phyloP scores from a whole-genome alignment of 2,888 invertebrate species.

The Terebella lapidaria region DNA sequence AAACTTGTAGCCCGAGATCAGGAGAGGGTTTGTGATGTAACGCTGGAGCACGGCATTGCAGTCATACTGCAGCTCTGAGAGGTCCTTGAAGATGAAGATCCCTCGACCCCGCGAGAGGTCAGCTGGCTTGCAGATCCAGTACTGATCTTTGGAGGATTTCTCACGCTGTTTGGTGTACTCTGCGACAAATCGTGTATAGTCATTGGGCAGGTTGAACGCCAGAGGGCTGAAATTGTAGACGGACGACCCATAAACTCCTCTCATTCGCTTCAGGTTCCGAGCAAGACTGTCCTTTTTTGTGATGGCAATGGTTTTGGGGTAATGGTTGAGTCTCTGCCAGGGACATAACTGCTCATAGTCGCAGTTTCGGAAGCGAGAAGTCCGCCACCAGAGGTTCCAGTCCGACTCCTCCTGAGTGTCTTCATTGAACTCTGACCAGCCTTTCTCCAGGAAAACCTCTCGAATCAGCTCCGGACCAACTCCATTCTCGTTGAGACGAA shows the following conservation, averaged over 20 bases:
- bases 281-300: constrained; percentile 78
- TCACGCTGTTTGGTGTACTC: constrained; percentile 59
- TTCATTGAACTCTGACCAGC: constrained; percentile 70
- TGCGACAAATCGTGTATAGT: constrained; percentile 77
- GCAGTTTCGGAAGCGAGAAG: constrained; percentile 65
- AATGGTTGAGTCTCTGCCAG: constrained; percentile 65
- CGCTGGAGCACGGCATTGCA: constrained; percentile 75
- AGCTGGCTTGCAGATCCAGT: constrained; percentile 83
- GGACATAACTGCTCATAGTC: constrained; percentile 40
- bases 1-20: constrained; percentile 50
- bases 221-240: constrained; percentile 72
- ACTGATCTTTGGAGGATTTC: constrained; percentile 39
- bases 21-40: constrained; percentile 44
- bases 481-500: constrained; percentile 45
- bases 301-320: constrained; percentile 69
- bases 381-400: constrained; percentile 84
- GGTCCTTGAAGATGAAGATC: constrained; percentile 72
- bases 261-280: constrained; percentile 71
- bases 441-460: constrained; percentile 72
- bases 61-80: constrained; percentile 62
- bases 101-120: constrained; percentile 80
- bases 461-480: constrained; percentile 42
- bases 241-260: constrained; percentile 72
- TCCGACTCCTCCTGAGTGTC: constrained; percentile 56
- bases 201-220: constrained; percentile 75